A percentile compares a stretch with the other conserved stretches of the same genome.
phyloP scores from a whole-genome alignment of 2,113 vertebrate species.

The Craseonycteris thonglongyai region DNA sequence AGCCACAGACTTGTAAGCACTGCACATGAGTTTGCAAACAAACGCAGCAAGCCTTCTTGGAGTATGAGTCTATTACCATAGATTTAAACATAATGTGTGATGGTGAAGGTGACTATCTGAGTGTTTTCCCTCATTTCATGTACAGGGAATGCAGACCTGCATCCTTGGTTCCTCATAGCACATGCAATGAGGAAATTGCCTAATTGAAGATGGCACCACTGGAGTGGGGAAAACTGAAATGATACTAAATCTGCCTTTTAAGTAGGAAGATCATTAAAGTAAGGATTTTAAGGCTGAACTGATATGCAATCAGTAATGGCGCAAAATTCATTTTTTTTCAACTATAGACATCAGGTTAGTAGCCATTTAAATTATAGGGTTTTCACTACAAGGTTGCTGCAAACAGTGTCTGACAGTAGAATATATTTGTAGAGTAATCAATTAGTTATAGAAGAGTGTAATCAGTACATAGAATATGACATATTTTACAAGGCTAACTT shows the following conservation, averaged over 20 bases:
- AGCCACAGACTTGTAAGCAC: conserved; percentile 86
- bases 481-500: conserved; percentile 57
- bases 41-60: conserved; percentile 82
- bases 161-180: conserved; percentile 43
- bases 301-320: conserved; percentile 45
- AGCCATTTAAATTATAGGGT: conserved; percentile 67
- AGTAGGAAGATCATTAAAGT: conserved; percentile 55
- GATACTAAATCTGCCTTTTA: conserved; percentile 57
- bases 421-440: conserved; percentile 75
- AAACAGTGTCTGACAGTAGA: conserved; percentile 71
- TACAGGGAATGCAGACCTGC: conserved; percentile 60
- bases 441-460: conserved; percentile 70
- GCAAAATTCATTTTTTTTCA: conserved; percentile 55
- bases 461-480: conserved; percentile 64
- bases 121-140: conserved; percentile 71
- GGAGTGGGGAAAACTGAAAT: conserved; percentile 29
- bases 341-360: conserved; percentile 70
- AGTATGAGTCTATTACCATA: conserved; percentile 82
- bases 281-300: conserved; percentile 41
- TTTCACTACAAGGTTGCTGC: conserved; percentile 69
- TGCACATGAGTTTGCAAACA: conserved; percentile 86
- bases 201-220: conserved; percentile 24
- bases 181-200: conserved; percentile 49
- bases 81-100: conserved; percentile 78
- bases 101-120: conserved; percentile 79